Conservation (phyloP, 1,140 invertebrate species). For the Copidosoma floridanum region DNA sequence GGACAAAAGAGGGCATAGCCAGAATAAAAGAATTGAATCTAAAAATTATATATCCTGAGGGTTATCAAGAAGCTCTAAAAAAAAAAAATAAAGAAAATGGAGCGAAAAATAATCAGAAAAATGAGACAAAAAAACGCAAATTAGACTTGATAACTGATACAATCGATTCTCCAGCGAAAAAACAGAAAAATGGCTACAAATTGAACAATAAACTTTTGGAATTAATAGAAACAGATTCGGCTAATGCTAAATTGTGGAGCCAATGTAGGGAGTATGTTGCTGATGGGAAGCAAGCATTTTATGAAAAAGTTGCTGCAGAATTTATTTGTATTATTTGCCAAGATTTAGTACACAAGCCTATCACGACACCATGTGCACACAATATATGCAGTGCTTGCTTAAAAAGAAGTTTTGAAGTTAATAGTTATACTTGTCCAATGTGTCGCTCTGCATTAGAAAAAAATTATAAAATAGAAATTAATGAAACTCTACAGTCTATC, state of each 20-base stretch:
- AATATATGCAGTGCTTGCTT: constrained; percentile 75
- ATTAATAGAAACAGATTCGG: constrained; percentile 61
- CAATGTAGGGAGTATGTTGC: constrained; percentile 56
- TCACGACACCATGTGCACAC: constrained; percentile 74
- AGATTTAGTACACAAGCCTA: constrained; percentile 69
- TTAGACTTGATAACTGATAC: constrained; percentile 8
- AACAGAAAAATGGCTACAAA: constrained; percentile 49
- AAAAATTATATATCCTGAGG: constrained; percentile 65
- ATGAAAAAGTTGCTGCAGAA: constrained; percentile 44
- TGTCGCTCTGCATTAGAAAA: constrained; percentile 66
- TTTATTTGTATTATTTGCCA: constrained; percentile 83
- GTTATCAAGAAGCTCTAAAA: constrained; percentile 67
- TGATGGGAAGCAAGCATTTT: constrained; percentile 50
- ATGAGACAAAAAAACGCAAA: constrained; percentile 40
- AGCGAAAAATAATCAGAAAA: too few species aligned
- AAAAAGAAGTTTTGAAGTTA: constrained; percentile 66
- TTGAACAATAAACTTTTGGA: constrained; percentile 56
- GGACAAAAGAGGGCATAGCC: constrained; percentile 73
- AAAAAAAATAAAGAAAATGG: too few species aligned
- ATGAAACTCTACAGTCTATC: constrained; percentile 59
- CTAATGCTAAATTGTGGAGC: constrained; percentile 70
- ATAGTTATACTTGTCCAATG: constrained; percentile 66
- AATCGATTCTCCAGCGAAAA: constrained; percentile 45
- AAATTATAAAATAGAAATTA: constrained; percentile 57
- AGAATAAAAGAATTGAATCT: constrained; percentile 43